These are phyloP conservation scores for Sesia apiformis DNA, from an alignment of 2,888 invertebrate species.

Conservation along the genomic window DNA sequence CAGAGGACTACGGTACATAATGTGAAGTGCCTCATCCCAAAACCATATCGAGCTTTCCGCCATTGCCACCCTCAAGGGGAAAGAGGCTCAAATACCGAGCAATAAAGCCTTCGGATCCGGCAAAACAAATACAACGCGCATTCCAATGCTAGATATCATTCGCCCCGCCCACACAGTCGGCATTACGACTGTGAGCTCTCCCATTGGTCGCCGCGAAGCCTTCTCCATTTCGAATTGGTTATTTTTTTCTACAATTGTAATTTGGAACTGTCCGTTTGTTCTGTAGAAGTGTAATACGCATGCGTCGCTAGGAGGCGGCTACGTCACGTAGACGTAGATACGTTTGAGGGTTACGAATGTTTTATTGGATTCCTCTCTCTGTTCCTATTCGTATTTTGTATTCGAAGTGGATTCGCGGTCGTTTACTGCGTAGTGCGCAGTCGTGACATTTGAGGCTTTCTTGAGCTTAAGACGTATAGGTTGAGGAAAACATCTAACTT, in stretches of 20 bases:
- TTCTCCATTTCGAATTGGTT: conserved; percentile 73
- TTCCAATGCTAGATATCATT: conserved; percentile 76
- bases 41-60: conserved; percentile 64
- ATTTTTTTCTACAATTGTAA: conserved; percentile 73
- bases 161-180: conserved; percentile 72
- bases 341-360: conserved; percentile 61
- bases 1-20: conserved; percentile 53
- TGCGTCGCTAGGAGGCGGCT: conserved; percentile 58
- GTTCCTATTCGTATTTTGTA: conserved; percentile 63
- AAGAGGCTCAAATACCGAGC: conserved; percentile 67
- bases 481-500: too few relatives aligned
- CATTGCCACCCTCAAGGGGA: conserved; percentile 60
- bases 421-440: conserved; percentile 46
- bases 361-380: conserved; percentile 67
- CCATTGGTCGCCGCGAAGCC: conserved; percentile 69
- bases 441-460: conserved; percentile 19
- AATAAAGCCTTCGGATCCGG: conserved; percentile 68
- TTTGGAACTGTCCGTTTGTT: conserved; percentile 69
- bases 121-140: conserved; percentile 73
- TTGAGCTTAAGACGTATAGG: not conserved
- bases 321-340: conserved; percentile 70
- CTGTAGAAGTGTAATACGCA: conserved; percentile 55
- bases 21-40: conserved; percentile 59
- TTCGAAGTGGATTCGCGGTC: conserved; percentile 56
- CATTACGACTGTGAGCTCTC: conserved; percentile 70